Evolutionary conservation across 2,797 vertebrate species (phyloP).

Genomic region (Sylvilagus floridanus): DNA sequence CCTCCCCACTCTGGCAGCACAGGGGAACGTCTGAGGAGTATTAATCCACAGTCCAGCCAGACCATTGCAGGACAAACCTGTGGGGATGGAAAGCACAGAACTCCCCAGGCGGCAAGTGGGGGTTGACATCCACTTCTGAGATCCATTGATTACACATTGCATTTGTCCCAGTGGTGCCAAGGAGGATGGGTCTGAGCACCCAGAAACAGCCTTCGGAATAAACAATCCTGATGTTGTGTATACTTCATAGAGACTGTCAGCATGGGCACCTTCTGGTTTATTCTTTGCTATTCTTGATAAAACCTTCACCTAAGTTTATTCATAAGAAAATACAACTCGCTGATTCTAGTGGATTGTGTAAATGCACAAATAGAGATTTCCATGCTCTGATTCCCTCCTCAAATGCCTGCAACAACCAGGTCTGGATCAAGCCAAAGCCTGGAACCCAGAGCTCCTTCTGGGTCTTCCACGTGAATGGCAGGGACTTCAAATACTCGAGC

Average conservation of each 20-base stretch:
- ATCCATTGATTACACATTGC: too few species aligned
- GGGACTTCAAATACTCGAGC: too few species aligned
- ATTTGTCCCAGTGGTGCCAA: neutral
- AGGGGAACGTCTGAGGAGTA: neutral
- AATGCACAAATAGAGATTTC: too few species aligned
- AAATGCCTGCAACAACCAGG: too few species aligned
- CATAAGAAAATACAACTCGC: fast-evolving
- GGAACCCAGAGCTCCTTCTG: too few species aligned
- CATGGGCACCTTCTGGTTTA: neutral
- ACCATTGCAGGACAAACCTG: too few species aligned
- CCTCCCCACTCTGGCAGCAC: neutral
- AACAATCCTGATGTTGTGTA: too few species aligned
- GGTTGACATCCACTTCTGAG: neutral
- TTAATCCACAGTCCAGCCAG: neutral
- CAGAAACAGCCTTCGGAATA: neutral
- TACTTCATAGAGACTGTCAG: neutral
- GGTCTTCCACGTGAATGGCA: too few species aligned
- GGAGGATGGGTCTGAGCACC: neutral
- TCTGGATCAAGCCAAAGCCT: too few species aligned
- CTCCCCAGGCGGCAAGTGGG: fast-evolving
- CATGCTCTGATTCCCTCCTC: too few species aligned
- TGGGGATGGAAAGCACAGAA: neutral
- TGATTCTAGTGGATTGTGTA: neutral
- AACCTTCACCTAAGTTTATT: neutral
- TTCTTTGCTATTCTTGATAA: neutral